Evolutionary conservation across 2,888 invertebrate species (phyloP).

Genomic region (Agapostemon virescens): DNA sequence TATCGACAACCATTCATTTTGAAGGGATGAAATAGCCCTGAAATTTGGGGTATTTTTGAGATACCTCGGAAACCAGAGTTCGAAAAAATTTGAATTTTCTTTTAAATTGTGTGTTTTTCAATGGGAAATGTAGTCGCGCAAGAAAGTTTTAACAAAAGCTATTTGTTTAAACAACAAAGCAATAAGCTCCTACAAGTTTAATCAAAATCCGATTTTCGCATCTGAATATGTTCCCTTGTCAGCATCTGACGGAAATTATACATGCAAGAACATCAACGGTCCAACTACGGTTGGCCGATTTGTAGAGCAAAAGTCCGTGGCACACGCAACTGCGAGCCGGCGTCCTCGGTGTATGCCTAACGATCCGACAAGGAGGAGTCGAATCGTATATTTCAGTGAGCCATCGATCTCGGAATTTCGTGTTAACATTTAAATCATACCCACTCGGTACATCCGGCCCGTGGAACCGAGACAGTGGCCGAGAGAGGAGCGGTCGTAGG

Average conservation of each 20-base stretch:
- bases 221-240: too few relatives aligned
- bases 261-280: neutral
- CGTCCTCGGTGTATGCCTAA: neutral
- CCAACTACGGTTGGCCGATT: neutral
- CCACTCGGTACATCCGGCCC: conserved; percentile 42
- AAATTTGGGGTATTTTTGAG: too few relatives aligned
- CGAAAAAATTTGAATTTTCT: too few relatives aligned
- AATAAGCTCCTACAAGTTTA: too few relatives aligned
- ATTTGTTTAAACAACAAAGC: too few relatives aligned
- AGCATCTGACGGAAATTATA: neutral
- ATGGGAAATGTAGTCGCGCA: too few relatives aligned
- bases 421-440: conserved; percentile 53
- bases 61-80: too few relatives aligned
- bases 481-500: neutral
- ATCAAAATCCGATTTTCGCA: too few relatives aligned
- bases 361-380: neutral
- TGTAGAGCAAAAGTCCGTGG: neutral
- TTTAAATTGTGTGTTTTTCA: too few relatives aligned
- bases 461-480: conserved; percentile 22
- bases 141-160: too few relatives aligned
- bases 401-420: conserved; percentile 39
- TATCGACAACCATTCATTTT: too few relatives aligned
- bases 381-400: conserved; percentile 23
- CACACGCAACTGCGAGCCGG: neutral
- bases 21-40: too few relatives aligned